These are phyloP conservation scores for Harpagus bidentatus DNA, from an alignment of 2,113 vertebrate genomes.

Conservation along the genomic window DNA sequence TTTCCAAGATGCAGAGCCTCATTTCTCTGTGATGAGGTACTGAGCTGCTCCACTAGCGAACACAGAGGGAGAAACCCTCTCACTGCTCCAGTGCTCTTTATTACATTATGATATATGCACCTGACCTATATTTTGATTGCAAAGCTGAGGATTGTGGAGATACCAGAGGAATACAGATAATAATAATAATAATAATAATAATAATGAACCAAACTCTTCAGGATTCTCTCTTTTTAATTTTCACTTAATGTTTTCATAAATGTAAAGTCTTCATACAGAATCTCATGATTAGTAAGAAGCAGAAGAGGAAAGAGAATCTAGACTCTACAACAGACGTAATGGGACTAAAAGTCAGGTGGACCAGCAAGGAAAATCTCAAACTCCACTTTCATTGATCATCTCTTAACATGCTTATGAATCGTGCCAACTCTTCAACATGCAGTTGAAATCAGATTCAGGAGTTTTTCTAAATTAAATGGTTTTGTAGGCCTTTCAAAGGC, in stretches of 20 bases:
- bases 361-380: background rate
- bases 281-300: background rate
- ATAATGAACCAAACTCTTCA: background rate
- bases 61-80: background rate
- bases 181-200: background rate
- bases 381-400: background rate
- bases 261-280: background rate
- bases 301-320: background rate
- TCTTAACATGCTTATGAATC: background rate
- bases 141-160: background rate
- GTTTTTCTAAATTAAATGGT: background rate
- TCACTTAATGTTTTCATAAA: background rate
- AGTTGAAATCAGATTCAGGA: background rate
- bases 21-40: background rate
- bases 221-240: background rate
- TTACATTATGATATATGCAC: accelerated
- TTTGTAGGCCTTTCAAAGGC: background rate
- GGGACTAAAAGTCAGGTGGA: background rate
- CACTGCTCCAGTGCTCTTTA: background rate
- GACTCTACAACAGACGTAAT: background rate
- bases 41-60: background rate
- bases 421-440: background rate
- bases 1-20: background rate
- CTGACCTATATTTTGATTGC: background rate
- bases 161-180: background rate